Base-by-base conservation (phyloP, 35 echinoderm and acorn worm genomes). In the Holothuria glaberrima region DNA sequence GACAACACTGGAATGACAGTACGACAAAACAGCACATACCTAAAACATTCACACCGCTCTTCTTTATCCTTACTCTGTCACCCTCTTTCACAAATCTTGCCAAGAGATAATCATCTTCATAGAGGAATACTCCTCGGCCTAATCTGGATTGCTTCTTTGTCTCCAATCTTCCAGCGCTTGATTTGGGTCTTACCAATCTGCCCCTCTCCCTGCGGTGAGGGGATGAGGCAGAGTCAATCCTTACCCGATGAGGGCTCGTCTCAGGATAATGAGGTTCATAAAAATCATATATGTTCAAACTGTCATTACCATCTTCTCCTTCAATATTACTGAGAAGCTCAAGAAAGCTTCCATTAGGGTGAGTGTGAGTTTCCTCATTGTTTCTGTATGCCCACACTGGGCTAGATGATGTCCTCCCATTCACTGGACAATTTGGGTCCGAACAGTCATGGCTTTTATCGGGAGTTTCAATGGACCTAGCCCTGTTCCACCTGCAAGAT, bases 31-130 rank as follows among this genome's bases (percentile, higher is more conserved):
- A 54, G 50, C 50, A 5, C 50, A 50, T 22, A 82, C 79, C 79
- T 46, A 86, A 31, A 64, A 63, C 67, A 31, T 63, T 29, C 4
- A 68, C 62, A 63, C 89, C 93, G 22, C 48, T 87, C 61, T 91
- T 92, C 78, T 89, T 92, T 6, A 98, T 59, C 57, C 93, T 86
- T 7, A 94, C 90, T 57, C 93, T 89, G 50, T 98, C 93, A 32
- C 93, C 96, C 60, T 94, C 86, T 48, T 90, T 94, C 12, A 94
- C 50, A 63, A 89, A 98, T 87, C 94, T 94, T 19, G 96, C 93
- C 88, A 85, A 66, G 88, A 97, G 80, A 64, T 91, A 98, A 86
- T 98, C 96, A 54, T 98, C 96, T 69, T 98, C 96, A 88, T 83
- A 94, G 52, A 98, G 83, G 20, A 92, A 20, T 5, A 86, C 88